Conservation (phyloP, 2,113 vertebrate genomes). For the Garra rufa region DNA sequence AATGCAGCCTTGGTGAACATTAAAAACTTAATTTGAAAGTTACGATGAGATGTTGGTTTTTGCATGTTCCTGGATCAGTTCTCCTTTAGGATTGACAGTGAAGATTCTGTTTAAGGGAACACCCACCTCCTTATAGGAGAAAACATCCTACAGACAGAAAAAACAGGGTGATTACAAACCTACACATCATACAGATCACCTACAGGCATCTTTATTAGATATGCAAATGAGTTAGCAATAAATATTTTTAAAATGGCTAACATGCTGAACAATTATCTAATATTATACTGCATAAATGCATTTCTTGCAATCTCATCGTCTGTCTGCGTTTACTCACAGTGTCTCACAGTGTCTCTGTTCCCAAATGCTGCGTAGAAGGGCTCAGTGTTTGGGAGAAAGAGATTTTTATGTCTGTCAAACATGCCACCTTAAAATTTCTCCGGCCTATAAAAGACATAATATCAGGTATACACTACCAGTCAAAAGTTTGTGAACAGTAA, state of each 20-base stretch:
- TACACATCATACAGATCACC: background rate
- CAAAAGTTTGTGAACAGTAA: no score
- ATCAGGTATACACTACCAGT: no score
- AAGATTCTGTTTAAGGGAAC: slow-evolving; percentile 96
- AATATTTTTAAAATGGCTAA: background rate
- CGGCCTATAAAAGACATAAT: slow-evolving; percentile 82
- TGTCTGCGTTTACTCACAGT: slow-evolving; percentile 79
- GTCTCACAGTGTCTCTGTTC: slow-evolving; percentile 93
- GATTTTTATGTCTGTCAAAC: slow-evolving; percentile 94
- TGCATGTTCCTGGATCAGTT: slow-evolving; percentile 95
- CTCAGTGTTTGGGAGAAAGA: slow-evolving; percentile 91
- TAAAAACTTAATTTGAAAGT: no score
- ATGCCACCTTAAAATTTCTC: slow-evolving; percentile 98
- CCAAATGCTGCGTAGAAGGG: slow-evolving; percentile 98
- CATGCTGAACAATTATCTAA: background rate
- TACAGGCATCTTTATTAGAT: background rate
- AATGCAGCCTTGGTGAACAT: no score
- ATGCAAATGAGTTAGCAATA: background rate
- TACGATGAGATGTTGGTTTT: slow-evolving; percentile 99
- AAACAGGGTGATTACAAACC: background rate
- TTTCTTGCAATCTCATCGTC: no score
- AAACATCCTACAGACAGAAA: slow-evolving; percentile 83
- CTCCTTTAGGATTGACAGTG: slow-evolving; percentile 96
- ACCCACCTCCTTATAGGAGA: slow-evolving; percentile 95
- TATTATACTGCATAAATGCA: background rate